Evolutionary conservation across 2,888 invertebrate genomes (phyloP).

Genomic region (Melanophora roralis): DNA sequence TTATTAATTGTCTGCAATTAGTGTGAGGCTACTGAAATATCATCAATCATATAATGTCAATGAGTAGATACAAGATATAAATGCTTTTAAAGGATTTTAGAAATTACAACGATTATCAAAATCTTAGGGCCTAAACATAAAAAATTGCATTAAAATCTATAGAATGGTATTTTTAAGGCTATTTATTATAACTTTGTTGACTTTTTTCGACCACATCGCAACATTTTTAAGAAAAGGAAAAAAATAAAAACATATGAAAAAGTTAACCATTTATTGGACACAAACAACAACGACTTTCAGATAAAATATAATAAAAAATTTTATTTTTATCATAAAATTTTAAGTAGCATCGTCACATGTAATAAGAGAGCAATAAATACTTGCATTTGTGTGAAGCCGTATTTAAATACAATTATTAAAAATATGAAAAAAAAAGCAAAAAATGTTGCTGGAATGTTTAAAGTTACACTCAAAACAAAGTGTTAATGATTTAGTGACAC

Average conservation of each 20-base stretch:
- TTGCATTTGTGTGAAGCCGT: too few species aligned
- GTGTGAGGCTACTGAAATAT: conserved; percentile 28
- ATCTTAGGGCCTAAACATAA: not conserved
- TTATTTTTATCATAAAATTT: conserved; percentile 36
- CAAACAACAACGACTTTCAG: not conserved
- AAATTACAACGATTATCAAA: conserved; percentile 1
- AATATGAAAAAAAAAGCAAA: too few species aligned
- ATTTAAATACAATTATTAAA: too few species aligned
- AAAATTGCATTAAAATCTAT: not conserved
- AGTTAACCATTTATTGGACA: not conserved
- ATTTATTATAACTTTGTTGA: conserved; percentile 55
- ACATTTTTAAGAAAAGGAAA: conserved; percentile 17
- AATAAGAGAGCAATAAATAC: not conserved
- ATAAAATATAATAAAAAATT: conserved; percentile 14
- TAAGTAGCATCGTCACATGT: not conserved
- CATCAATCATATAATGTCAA: conserved; percentile 51
- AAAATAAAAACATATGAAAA: not conserved
- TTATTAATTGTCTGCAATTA: conserved; percentile 40
- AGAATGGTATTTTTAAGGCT: conserved; percentile 23
- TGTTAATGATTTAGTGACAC: too few species aligned
- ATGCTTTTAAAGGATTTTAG: conserved; percentile 17
- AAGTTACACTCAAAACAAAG: too few species aligned
- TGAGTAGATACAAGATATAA: conserved; percentile 1
- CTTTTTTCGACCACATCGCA: conserved; percentile 18
- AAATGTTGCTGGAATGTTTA: too few species aligned